Conservation (phyloP, 2,797 vertebrate species). For the Remorina albescens region DNA sequence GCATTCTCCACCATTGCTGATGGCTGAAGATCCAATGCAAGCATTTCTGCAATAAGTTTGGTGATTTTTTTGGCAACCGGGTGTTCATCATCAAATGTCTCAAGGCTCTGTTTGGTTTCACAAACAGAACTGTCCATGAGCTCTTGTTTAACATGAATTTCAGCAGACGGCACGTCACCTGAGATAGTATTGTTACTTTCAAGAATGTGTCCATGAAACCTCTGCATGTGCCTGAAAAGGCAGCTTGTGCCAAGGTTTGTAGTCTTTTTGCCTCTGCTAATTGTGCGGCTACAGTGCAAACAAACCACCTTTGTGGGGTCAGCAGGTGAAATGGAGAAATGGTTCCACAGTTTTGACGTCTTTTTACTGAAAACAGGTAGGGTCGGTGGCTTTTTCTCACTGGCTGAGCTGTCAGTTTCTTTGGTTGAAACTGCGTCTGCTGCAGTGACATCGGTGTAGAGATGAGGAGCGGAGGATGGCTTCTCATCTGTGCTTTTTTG, state of each 20-base stretch:
- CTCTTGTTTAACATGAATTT: constrained; percentile 84
- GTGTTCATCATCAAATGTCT: constrained; percentile 92
- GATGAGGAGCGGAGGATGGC: constrained; percentile 86
- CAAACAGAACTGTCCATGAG: constrained; percentile 84
- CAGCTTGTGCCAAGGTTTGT: constrained; percentile 98
- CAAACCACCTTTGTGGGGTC: constrained; percentile 98
- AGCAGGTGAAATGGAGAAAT: constrained; percentile 94
- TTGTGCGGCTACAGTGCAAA: constrained; percentile 98
- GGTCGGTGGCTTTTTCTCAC: constrained; percentile 84
- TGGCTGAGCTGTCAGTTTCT: constrained; percentile 79
- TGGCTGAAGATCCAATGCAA: constrained; percentile 99
- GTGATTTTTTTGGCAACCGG: constrained; percentile 99
- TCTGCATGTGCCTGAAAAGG: constrained; percentile 95
- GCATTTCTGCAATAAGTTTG: constrained; percentile 97
- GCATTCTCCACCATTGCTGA: constrained; percentile 94
- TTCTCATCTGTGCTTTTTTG: constrained; percentile 89
- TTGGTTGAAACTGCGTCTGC: constrained; percentile 87
- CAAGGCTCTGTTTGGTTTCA: constrained; percentile 81
- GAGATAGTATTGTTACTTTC: constrained; percentile 89
- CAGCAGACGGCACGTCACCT: constrained; percentile 86
- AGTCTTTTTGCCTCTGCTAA: constrained; percentile 98
- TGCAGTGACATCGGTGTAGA: constrained; percentile 84
- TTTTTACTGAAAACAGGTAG: constrained; percentile 93
- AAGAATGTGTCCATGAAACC: constrained; percentile 93
- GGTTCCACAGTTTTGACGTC: constrained; percentile 99